Conservation (phyloP, 2,888 invertebrate genomes). For the Stegophylla sp. region DNA sequence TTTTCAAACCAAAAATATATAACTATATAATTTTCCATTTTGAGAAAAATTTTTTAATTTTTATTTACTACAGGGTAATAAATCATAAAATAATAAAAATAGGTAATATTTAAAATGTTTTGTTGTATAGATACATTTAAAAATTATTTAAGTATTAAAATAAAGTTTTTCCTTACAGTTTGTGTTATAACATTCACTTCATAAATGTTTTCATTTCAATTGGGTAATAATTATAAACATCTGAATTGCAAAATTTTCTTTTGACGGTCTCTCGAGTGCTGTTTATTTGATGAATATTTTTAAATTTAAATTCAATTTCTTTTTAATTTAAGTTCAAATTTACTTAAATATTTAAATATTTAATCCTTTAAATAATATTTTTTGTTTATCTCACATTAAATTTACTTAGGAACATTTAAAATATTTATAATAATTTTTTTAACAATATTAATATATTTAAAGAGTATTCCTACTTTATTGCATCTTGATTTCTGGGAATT, state of each 20-base stretch:
- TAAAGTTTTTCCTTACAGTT: not conserved
- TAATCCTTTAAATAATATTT: not conserved
- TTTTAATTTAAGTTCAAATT: not conserved
- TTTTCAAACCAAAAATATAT: not conserved
- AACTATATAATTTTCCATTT: not conserved
- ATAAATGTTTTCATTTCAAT: not conserved
- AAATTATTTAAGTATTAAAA: not conserved
- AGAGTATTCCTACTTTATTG: not conserved
- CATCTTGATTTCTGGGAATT: not conserved
- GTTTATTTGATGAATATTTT: too few relatives aligned
- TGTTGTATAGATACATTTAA: too few relatives aligned
- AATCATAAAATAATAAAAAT: too few relatives aligned
- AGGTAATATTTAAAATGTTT: too few relatives aligned
- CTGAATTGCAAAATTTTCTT: not conserved
- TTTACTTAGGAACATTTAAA: not conserved
- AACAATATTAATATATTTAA: not conserved
- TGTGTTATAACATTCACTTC: not conserved
- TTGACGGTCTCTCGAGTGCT: constrained; percentile 31
- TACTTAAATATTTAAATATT: not conserved
- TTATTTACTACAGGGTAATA: too few relatives aligned
- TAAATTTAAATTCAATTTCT: too few relatives aligned
- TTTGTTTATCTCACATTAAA: not conserved
- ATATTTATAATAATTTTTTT: not conserved
- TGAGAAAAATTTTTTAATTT: not conserved
- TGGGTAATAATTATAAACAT: not conserved